Conservation (phyloP, 2,888 invertebrate species). For the Hirudinaria manillensis region DNA sequence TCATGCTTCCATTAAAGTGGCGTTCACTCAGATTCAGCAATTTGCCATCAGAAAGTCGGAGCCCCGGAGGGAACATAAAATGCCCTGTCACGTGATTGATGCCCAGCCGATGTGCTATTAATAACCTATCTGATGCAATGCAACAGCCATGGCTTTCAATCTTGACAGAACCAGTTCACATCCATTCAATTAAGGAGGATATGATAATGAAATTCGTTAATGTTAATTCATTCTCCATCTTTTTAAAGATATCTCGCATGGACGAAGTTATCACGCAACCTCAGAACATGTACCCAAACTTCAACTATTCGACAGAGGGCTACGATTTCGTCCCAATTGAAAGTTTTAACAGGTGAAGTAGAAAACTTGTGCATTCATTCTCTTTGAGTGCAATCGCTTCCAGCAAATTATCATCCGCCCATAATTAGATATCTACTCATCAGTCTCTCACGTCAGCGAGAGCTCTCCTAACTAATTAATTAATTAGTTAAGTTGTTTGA, state of each 20-base stretch:
- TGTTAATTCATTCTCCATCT: not conserved
- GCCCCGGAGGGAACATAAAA: constrained; percentile 6
- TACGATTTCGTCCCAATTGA: constrained; percentile 5
- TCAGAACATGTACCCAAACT: not conserved
- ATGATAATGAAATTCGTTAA: too few relatives aligned
- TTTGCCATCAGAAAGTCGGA: constrained; percentile 16
- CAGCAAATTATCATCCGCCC: not conserved
- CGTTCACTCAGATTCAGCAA: constrained; percentile 22
- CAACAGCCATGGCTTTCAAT: not conserved
- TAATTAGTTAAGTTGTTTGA: too few relatives aligned
- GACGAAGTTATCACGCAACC: constrained; percentile 1
- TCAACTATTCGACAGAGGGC: not conserved
- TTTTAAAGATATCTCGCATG: not conserved
- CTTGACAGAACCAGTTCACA: too few relatives aligned
- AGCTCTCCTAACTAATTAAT: too few relatives aligned
- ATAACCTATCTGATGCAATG: constrained; percentile 9
- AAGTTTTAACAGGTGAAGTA: not conserved
- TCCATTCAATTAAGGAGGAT: too few relatives aligned
- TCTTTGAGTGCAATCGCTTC: not conserved
- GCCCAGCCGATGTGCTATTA: not conserved
- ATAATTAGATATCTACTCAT: not conserved
- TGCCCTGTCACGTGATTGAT: constrained; percentile 7
- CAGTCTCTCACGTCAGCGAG: too few relatives aligned
- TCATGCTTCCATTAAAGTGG: constrained; percentile 20
- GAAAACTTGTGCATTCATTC: too few relatives aligned